phyloP scores from a whole-genome alignment of 92 coral and sea anemone genomes.

The Phenganax subtilis region DNA sequence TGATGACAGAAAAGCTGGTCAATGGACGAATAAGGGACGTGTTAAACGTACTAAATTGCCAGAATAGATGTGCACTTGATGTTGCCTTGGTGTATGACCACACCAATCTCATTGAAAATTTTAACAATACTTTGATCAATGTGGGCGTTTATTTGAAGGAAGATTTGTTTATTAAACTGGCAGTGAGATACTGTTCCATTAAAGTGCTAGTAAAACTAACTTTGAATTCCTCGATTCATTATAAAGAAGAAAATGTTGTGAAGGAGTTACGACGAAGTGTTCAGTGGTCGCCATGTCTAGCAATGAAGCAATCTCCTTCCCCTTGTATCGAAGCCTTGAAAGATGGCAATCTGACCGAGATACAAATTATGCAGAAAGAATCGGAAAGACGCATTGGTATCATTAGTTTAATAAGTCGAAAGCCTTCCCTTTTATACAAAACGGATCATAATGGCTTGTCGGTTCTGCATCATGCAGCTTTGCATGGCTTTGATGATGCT shows the following conservation, averaged over 20 bases:
- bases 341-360: neutral
- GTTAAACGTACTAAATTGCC: neutral
- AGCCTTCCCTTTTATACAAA: neutral
- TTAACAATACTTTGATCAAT: neutral
- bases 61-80: slow-evolving; percentile 27
- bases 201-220: neutral
- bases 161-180: neutral
- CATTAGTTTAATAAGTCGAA: neutral
- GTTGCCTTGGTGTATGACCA: slow-evolving; percentile 52
- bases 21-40: neutral
- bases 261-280: neutral
- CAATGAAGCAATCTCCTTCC: too few relatives aligned
- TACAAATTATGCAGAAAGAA: neutral
- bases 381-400: neutral
- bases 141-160: slow-evolving; percentile 22
- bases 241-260: slow-evolving; percentile 34
- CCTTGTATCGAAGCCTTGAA: neutral
- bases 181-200: neutral
- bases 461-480: neutral
- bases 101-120: slow-evolving; percentile 7
- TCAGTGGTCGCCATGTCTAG: neutral
- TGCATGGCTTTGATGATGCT: slow-evolving; percentile 6
- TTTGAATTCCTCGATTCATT: slow-evolving; percentile 3
- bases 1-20: neutral
- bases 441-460: neutral